These are phyloP conservation scores for Enteromius trimaculatus DNA, from an alignment of 2,797 vertebrate species.

Conservation along the genomic window DNA sequence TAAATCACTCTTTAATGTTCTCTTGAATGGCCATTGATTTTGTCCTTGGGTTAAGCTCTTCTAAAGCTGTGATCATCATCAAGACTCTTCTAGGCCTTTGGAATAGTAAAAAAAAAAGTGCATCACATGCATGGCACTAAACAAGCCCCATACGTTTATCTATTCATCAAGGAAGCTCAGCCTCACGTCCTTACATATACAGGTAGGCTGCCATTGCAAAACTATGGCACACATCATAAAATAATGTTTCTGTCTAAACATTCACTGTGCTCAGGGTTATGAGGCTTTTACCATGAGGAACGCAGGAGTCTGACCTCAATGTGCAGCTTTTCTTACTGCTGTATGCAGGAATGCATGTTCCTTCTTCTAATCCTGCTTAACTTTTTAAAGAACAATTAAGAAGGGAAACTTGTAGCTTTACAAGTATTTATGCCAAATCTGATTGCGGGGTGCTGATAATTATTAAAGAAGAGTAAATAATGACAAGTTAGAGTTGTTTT, in stretches of 20 bases:
- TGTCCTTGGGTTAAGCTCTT: slow-evolving; percentile 54
- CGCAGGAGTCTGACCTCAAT: slow-evolving; percentile 7
- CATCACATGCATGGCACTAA: slow-evolving; percentile 3
- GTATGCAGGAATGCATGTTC: slow-evolving; percentile 16
- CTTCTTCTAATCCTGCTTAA: slow-evolving; percentile 29
- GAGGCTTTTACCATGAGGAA: slow-evolving; percentile 5
- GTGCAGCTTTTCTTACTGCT: slow-evolving; percentile 5
- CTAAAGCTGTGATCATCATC: slow-evolving; percentile 44
- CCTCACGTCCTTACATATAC: neutral
- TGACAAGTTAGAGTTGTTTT: neutral
- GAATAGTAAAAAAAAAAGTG: slow-evolving; percentile 31
- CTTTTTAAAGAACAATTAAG: slow-evolving; percentile 2
- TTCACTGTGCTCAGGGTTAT: neutral
- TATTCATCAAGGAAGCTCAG: neutral
- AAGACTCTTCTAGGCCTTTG: slow-evolving; percentile 45
- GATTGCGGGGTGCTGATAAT: neutral
- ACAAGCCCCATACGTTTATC: neutral
- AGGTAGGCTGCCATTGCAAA: neutral
- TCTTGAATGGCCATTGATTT: slow-evolving; percentile 56
- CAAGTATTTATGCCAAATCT: neutral
- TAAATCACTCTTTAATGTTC: slow-evolving; percentile 56
- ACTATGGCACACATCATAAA: neutral
- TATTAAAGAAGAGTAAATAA: neutral
- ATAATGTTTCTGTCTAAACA: neutral
- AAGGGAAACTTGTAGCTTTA: neutral